Conservation (phyloP, 2,888 invertebrate genomes). For the Charanyca ferruginea region DNA sequence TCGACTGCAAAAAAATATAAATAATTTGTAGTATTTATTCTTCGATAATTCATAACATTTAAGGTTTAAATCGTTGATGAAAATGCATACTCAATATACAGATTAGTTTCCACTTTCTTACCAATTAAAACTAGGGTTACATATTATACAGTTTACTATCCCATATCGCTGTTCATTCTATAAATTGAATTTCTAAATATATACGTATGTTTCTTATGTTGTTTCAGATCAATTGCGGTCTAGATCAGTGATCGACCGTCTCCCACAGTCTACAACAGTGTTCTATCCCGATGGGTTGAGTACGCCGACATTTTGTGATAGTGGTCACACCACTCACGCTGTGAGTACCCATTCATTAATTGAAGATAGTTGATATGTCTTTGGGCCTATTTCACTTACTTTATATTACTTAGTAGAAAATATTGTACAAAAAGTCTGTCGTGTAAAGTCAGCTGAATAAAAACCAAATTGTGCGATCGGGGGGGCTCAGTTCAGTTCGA, state of each 20-base stretch:
- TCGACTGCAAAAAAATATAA: not conserved
- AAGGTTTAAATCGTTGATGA: too few relatives aligned
- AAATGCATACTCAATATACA: not conserved
- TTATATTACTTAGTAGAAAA: not conserved
- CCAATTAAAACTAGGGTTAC: not conserved
- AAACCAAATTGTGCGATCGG: too few relatives aligned
- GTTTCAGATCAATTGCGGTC: conserved; percentile 88
- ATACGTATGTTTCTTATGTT: conserved; percentile 56
- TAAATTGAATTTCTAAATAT: conserved; percentile 21
- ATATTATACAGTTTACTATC: not conserved
- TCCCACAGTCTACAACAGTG: conserved; percentile 78
- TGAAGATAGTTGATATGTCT: not conserved
- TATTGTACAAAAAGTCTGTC: not conserved
- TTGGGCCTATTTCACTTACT: not conserved
- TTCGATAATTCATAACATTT: too few relatives aligned
- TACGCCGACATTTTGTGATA: conserved; percentile 87
- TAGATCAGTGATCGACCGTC: conserved; percentile 82
- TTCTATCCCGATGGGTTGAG: conserved; percentile 90
- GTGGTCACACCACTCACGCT: conserved; percentile 89
- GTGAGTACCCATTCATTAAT: conserved; percentile 74
- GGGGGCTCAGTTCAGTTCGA: too few relatives aligned
- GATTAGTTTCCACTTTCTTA: not conserved
- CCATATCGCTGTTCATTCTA: not conserved
- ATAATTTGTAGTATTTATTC: not conserved
- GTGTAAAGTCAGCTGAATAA: too few relatives aligned